Conservation (phyloP, 2,113 vertebrate species). For the Ptilonorhynchus violaceus region DNA sequence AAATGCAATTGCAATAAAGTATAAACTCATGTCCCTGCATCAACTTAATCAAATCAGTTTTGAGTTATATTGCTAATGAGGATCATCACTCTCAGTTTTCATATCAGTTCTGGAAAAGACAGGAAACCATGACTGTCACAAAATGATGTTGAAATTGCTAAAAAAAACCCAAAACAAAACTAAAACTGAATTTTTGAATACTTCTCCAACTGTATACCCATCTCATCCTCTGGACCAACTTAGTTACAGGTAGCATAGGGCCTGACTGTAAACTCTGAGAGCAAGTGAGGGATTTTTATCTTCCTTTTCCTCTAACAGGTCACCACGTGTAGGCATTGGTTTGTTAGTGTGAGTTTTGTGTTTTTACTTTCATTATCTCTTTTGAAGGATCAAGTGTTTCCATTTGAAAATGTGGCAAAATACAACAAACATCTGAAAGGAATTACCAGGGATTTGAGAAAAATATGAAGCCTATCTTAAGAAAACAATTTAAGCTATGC, state of each 20-base stretch:
- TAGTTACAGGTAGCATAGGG: neutral
- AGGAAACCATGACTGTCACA: neutral
- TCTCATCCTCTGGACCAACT: neutral
- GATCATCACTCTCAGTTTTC: neutral
- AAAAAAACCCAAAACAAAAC: neutral
- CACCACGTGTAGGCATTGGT: neutral
- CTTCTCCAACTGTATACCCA: neutral
- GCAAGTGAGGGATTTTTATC: neutral
- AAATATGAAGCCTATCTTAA: slow-evolving; percentile 24
- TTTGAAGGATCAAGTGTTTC: slow-evolving; percentile 28
- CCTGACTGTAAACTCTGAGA: neutral
- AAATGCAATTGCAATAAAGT: neutral
- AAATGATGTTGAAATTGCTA: neutral
- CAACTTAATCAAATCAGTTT: neutral
- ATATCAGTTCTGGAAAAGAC: neutral
- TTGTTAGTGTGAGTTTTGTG: neutral
- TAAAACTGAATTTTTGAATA: neutral
- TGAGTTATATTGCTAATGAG: neutral
- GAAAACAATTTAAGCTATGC: slow-evolving; percentile 5
- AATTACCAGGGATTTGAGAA: slow-evolving; percentile 58
- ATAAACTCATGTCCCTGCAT: neutral
- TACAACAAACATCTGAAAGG: slow-evolving; percentile 11
- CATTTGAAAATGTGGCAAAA: neutral
- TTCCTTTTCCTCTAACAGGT: neutral
- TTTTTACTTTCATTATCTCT: slow-evolving; percentile 28